Conservation (phyloP, 2,797 vertebrate species). For the Sebastes reedi region DNA sequence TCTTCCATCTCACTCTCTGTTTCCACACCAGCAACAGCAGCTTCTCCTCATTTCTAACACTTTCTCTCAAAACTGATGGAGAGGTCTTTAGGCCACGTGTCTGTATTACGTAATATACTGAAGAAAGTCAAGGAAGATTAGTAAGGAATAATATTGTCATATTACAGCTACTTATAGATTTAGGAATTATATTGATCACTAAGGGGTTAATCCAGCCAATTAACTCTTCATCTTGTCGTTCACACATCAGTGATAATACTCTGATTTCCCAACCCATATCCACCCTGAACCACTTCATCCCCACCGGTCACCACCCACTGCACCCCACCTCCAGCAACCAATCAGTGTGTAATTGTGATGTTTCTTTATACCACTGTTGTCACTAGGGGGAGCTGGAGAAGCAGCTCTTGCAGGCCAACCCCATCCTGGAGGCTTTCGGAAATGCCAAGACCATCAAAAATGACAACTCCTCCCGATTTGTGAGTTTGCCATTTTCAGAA, state of each 20-base stretch:
- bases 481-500: slow-evolving; percentile 77
- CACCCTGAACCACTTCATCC: background rate
- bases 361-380: slow-evolving; percentile 45
- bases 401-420: slow-evolving; percentile 97
- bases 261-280: background rate
- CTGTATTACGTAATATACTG: slow-evolving; percentile 3
- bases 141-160: background rate
- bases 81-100: background rate
- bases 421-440: slow-evolving; percentile 97
- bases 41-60: slow-evolving; percentile 33
- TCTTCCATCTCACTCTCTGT: background rate
- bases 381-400: slow-evolving; percentile 98
- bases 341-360: background rate
- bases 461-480: slow-evolving; percentile 97
- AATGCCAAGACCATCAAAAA: slow-evolving; percentile 99
- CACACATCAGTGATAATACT: background rate
- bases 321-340: background rate
- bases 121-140: background rate
- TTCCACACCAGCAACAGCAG: slow-evolving; percentile 9
- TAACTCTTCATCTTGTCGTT: background rate
- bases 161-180: background rate
- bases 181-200: background rate
- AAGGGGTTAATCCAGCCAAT: background rate
- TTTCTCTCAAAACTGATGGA: background rate
- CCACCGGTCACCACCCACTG: background rate